Base-by-base conservation (phyloP, 1,140 invertebrate genomes). In the Ridgeia piscesae region DNA sequence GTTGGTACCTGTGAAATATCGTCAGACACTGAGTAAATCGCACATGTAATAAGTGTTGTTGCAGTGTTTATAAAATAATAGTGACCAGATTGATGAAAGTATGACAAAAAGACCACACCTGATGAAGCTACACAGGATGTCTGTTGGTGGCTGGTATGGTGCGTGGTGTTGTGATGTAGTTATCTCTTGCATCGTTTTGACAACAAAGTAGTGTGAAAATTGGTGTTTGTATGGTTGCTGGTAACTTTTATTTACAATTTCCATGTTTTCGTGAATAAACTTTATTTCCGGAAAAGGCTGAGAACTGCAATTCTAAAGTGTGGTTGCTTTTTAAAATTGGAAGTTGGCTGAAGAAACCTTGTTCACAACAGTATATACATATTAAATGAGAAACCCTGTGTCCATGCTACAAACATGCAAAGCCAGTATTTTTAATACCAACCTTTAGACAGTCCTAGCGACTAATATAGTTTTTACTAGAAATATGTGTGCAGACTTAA, bases 201-300 rank as follows among this genome's bases (percentile, higher is more conserved):
- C 58, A 77, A 77, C 42, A 42, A 42, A 21, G 27, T 77, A 77
- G 58, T 77, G 58, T 77, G 27, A 77, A 8, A 17, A 77, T 77
- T 77, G 58, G 2, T 77, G 58, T 77, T 21, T 77, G 58, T 77
- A 31, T 77, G 58, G 58, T 50, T 50, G 48, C 8, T 77, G 58
- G 58, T 77, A 77, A 77, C 27, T 77, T 77, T 77, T 77, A 77
- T 77, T 77, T 77, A 77, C 58, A 77, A 77, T 77, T 77, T 77
- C 58, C 17, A 77, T 77, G 58, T 77, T 77, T 77, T 42, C 42
- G 11, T 42, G 42, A 77, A 77, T 21, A 77, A 77, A 1, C 21
- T 50, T 50, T 50, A 50, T 50, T 77, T 77, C 58, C 0, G 58
- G 58, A 77, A 77, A 77, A 8, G 27, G 17, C 11, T 77, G 58